Evolutionary conservation across 2,888 invertebrate species (phyloP).

Genomic region (Oscheius sp.): DNA sequence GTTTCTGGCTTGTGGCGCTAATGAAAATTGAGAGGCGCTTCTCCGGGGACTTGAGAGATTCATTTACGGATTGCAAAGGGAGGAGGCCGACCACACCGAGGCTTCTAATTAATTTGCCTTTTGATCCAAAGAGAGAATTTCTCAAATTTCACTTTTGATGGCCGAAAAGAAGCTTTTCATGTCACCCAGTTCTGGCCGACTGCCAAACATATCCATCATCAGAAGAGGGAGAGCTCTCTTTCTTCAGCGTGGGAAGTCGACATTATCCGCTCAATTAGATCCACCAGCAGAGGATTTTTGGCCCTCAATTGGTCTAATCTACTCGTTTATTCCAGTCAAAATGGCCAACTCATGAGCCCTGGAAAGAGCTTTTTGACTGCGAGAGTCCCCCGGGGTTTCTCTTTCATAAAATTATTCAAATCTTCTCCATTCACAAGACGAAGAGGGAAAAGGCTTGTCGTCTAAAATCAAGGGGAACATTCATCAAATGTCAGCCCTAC

Average conservation of each 20-base stretch:
- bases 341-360: neutral
- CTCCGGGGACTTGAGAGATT: constrained; percentile 17
- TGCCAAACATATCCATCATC: constrained; percentile 30
- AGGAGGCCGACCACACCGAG: neutral
- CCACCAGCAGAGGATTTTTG: neutral
- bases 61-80: constrained; percentile 4
- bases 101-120: constrained; percentile 3
- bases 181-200: constrained; percentile 4
- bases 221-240: neutral
- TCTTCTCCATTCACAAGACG: too few species aligned
- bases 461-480: neutral
- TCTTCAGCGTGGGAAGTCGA: neutral
- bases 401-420: constrained; percentile 13
- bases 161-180: too few species aligned
- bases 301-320: neutral
- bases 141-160: neutral
- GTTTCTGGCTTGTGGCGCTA: constrained; percentile 1
- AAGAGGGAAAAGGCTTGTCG: too few species aligned
- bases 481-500: neutral
- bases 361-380: neutral
- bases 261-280: constrained; percentile 8
- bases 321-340: constrained; percentile 3
- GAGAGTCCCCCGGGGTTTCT: neutral
- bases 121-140: neutral
- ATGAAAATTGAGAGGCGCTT: constrained; percentile 19